Conservation (phyloP, 2,113 vertebrate species). For the human region GRCh38 chrY:5309001-5309500, state of each 20-base stretch:
- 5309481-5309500: background rate
- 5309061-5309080: no score
- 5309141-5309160: slow-evolving; percentile 82
- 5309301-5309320: background rate
- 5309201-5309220: background rate
- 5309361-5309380: background rate
- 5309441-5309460: background rate
- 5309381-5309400: background rate
- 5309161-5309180: slow-evolving; percentile 75
- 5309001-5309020: no score
- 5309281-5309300: background rate
- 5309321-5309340: rapidly evolving
- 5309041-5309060: no score
- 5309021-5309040: no score
- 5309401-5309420: background rate
- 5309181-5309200: slow-evolving; percentile 62
- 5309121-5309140: slow-evolving; percentile 77
- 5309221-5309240: slow-evolving; percentile 65
- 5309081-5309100: slow-evolving; percentile 73
- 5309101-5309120: slow-evolving; percentile 80
- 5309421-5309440: background rate
- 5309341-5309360: background rate
- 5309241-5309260: slow-evolving; percentile 58
- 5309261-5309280: slow-evolving; percentile 45
- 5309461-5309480: background rate